Evolutionary conservation across 1,140 invertebrate species (phyloP).

Genomic region (Heliconius hewitsoni): DNA sequence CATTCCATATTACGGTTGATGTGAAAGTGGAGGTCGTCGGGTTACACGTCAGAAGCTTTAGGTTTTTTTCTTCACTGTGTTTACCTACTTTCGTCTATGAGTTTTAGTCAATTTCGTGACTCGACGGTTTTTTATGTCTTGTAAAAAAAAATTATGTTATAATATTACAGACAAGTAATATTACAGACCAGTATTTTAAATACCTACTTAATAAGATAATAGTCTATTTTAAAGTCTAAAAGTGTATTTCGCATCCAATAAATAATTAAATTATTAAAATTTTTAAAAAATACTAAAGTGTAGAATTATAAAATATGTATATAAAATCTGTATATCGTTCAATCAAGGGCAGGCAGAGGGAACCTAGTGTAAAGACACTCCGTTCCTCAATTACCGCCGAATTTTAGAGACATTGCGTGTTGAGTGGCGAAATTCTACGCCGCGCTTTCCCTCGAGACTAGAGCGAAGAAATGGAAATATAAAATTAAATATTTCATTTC

Average conservation of each 20-base stretch:
- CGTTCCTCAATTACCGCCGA: no score
- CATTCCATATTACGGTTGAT: constrained; percentile 26
- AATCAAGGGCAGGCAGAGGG: neutral
- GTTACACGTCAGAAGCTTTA: constrained; percentile 59
- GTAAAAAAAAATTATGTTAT: neutral
- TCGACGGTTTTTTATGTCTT: neutral
- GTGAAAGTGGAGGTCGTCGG: constrained; percentile 52
- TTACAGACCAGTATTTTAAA: no score
- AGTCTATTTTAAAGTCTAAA: no score
- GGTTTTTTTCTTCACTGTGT: constrained; percentile 39
- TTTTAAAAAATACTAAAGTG: neutral
- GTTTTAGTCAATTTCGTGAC: constrained; percentile 23
- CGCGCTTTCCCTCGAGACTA: no score
- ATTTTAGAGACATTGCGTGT: no score
- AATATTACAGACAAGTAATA: neutral
- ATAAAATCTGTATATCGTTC: neutral
- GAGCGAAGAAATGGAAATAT: no score
- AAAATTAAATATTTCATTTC: no score
- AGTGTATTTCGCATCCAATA: no score
- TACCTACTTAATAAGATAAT: no score
- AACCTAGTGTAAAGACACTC: no score
- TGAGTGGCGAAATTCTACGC: no score
- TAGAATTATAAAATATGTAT: neutral
- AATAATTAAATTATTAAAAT: no score
- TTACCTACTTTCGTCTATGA: constrained; percentile 29